Percentiles rank a stretch among this genome's conserved stretches.
Conservation (phyloP, 2,113 vertebrate species). For the Erpornis zantholeuca region DNA sequence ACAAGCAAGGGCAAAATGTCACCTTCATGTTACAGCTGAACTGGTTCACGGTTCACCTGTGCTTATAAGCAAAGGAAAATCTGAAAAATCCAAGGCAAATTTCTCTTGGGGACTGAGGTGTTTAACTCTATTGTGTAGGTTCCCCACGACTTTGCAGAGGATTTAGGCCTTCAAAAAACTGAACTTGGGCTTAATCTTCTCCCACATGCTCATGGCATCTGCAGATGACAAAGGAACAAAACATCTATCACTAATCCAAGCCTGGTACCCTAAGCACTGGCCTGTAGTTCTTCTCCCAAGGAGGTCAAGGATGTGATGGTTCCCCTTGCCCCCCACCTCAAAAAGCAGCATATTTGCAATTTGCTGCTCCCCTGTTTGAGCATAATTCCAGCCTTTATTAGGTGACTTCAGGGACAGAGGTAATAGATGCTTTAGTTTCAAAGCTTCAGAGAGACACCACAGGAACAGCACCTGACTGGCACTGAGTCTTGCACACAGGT, state of each 20-base stretch:
- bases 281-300: background rate
- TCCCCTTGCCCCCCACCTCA: background rate
- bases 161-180: background rate
- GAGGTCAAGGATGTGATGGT: background rate
- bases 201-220: background rate
- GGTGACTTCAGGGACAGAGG: background rate
- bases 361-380: background rate
- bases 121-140: background rate
- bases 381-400: background rate
- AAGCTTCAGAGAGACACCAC: background rate
- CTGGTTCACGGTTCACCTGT: background rate
- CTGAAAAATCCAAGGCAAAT: background rate
- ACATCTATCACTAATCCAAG: background rate
- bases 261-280: background rate
- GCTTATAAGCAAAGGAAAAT: background rate
- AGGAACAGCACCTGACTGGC: background rate
- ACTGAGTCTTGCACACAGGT: fast-evolving
- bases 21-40: background rate
- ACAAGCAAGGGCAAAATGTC: background rate
- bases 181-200: background rate
- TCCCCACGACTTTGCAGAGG: background rate
- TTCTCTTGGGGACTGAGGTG: fast-evolving
- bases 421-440: background rate
- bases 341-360: background rate
- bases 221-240: background rate